A percentile compares a stretch with the other conserved stretches of the same genome.
Conservation (phyloP, 2,113 vertebrate genomes). For the Istiophorus platypterus region DNA sequence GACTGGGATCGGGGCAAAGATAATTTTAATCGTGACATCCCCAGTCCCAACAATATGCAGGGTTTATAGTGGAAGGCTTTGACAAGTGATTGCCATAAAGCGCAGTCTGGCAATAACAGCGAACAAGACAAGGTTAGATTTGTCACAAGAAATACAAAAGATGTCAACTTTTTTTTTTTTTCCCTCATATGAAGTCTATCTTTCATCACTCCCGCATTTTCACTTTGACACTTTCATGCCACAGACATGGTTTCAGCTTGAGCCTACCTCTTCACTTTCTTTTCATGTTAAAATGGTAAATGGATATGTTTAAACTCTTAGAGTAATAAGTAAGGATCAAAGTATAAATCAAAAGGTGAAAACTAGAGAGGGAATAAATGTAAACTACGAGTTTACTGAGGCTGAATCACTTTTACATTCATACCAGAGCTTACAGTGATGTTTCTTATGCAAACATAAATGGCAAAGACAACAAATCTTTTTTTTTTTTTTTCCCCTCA, state of each 20-base stretch:
- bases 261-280: neutral
- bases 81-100: conserved; percentile 20
- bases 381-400: neutral
- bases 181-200: conserved; percentile 14
- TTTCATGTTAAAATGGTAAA: neutral
- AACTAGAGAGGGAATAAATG: neutral
- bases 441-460: neutral
- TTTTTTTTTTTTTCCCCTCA: neutral
- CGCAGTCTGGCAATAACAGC: conserved; percentile 15
- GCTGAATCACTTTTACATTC: neutral
- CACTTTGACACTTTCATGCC: conserved; percentile 3
- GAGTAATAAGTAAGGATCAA: neutral
- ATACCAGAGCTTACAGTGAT: neutral
- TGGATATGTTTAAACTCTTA: neutral
- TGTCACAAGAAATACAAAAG: conserved; percentile 15
- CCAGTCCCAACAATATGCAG: neutral
- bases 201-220: neutral
- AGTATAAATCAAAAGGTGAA: neutral
- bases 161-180: conserved; percentile 23
- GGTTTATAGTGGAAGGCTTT: neutral
- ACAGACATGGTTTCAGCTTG: neutral
- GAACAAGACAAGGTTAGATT: conserved; percentile 14
- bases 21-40: rapidly evolving
- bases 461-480: neutral
- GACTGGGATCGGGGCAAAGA: neutral